Evolutionary conservation across 2,113 vertebrate species (phyloP).

Genomic region (Hypanus sabinus): DNA sequence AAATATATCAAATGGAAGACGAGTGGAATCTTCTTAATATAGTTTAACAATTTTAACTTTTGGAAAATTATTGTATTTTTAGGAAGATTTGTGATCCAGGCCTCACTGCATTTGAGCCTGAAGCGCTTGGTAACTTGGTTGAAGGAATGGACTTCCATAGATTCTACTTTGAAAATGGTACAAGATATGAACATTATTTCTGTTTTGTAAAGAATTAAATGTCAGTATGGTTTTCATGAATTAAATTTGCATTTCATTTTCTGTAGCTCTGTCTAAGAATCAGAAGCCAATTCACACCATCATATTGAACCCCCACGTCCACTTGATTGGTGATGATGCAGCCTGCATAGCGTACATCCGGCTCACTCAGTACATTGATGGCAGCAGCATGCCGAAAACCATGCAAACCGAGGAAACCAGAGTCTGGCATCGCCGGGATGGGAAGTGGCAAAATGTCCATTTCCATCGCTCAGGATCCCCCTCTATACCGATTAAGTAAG

Average conservation of each 20-base stretch:
- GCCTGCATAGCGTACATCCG: constrained; percentile 92
- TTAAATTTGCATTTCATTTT: constrained; percentile 29
- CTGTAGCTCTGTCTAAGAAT: constrained; percentile 76
- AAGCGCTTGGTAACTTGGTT: constrained; percentile 91
- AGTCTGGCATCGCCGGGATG: constrained; percentile 91
- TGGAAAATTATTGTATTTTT: constrained; percentile 40
- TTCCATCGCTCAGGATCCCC: constrained; percentile 92
- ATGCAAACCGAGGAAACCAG: constrained; percentile 95
- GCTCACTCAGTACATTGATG: constrained; percentile 88
- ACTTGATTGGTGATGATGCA: constrained; percentile 87
- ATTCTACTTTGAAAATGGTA: constrained; percentile 97
- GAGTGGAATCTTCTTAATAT: not conserved
- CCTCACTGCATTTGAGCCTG: constrained; percentile 91
- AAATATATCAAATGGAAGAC: not conserved
- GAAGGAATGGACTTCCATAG: constrained; percentile 96
- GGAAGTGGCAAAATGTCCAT: constrained; percentile 96
- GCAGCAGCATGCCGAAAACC: constrained; percentile 76
- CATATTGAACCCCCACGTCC: constrained; percentile 90
- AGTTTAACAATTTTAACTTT: constrained; percentile 40
- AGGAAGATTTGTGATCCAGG: constrained; percentile 97
- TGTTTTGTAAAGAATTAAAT: constrained; percentile 23
- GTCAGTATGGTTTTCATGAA: constrained; percentile 19
- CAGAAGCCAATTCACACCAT: constrained; percentile 89
- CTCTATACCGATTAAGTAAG: constrained; percentile 84
- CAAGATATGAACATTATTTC: constrained; percentile 27